Conservation (phyloP, 1,140 invertebrate genomes). For the Heterodera schachtii region DNA sequence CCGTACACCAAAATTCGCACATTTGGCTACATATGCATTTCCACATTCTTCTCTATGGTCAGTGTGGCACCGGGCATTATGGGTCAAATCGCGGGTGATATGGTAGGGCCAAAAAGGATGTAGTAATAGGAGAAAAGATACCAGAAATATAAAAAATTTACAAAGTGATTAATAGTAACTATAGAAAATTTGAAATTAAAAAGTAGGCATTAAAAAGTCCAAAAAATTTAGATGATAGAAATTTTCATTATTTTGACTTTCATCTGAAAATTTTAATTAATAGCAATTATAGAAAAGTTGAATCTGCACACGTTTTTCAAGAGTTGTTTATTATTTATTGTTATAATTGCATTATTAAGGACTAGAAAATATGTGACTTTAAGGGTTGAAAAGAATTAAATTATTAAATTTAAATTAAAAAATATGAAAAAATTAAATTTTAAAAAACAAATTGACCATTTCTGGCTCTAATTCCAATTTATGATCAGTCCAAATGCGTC, state of each 20-base stretch:
- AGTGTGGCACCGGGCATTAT: constrained; percentile 87
- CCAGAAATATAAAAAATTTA: constrained; percentile 8
- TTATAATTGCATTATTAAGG: too few species aligned
- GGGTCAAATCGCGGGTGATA: constrained; percentile 78
- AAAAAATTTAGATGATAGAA: too few species aligned
- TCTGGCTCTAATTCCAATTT: constrained; percentile 70
- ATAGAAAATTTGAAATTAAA: too few species aligned
- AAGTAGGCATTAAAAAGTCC: too few species aligned
- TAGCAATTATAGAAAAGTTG: too few species aligned
- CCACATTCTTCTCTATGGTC: constrained; percentile 84
- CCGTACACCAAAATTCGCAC: constrained; percentile 94
- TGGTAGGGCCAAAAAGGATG: constrained; percentile 63
- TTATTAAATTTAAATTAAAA: not conserved
- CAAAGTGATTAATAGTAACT: not conserved
- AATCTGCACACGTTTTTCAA: too few species aligned
- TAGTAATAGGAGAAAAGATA: constrained; percentile 52
- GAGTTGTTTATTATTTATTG: too few species aligned
- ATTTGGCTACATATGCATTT: constrained; percentile 90
- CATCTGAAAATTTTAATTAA: too few species aligned
- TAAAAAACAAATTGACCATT: too few species aligned
- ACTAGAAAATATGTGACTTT: too few species aligned
- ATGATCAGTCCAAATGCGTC: constrained; percentile 78
- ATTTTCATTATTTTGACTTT: too few species aligned
- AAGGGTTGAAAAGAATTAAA: not conserved
- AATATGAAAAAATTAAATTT: too few species aligned